Conservation (phyloP, 2,113 vertebrate genomes). For the Caranx ignobilis region DNA sequence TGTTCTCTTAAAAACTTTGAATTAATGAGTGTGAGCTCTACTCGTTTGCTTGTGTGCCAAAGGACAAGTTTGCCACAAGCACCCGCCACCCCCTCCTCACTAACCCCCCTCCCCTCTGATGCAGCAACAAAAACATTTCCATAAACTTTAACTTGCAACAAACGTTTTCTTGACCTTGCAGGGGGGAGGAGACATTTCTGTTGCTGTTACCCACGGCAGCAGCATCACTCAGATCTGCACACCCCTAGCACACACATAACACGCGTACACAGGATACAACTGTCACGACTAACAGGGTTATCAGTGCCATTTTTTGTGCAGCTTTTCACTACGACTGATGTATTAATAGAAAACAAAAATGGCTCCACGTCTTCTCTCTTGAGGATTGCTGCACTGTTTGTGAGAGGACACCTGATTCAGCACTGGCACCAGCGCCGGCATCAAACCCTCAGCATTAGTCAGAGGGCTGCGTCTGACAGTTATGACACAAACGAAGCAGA, state of each 20-base stretch:
- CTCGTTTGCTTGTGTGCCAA: background rate
- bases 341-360: background rate
- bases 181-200: background rate
- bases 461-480: background rate
- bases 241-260: background rate
- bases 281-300: background rate
- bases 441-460: conserved; percentile 1
- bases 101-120: no score
- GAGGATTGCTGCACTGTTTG: background rate
- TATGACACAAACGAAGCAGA: conserved; percentile 17
- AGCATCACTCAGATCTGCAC: conserved; percentile 32
- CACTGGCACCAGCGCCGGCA: background rate
- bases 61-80: background rate
- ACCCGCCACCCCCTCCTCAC: no score
- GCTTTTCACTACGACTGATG: background rate
- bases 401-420: background rate
- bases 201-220: conserved; percentile 52
- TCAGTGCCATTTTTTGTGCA: background rate
- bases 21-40: conserved; percentile 3
- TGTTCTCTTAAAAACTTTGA: conserved; percentile 6
- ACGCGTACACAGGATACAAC: conserved; percentile 6
- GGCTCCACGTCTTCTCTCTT: background rate
- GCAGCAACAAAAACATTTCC: conserved; percentile 1
- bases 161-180: conserved; percentile 11
- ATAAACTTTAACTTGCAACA: background rate